Conservation (phyloP, 2,113 vertebrate species). For the Sterrhoptilus dennistouni region DNA sequence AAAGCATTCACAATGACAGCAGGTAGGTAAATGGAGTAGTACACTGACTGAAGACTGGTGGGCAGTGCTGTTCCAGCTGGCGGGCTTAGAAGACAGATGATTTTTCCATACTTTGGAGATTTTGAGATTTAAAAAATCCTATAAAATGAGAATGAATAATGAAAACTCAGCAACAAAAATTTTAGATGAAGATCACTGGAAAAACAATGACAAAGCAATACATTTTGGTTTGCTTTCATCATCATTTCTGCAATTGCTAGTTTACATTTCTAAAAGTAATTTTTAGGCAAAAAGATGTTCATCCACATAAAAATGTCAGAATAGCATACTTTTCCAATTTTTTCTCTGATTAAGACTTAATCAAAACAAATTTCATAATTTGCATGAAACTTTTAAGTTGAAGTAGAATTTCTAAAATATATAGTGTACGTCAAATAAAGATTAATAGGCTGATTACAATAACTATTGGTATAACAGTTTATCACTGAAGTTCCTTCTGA, state of each 20-base stretch:
- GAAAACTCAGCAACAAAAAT: background rate
- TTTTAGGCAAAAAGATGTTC: background rate
- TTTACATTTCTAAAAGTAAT: background rate
- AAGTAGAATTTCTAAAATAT: background rate
- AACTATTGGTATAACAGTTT: background rate
- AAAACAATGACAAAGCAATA: background rate
- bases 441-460: background rate
- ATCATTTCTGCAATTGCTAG: background rate
- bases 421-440: background rate
- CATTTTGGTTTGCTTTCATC: background rate
- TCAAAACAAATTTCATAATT: background rate
- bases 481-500: background rate
- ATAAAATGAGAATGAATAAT: background rate
- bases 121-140: background rate
- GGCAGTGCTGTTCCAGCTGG: background rate
- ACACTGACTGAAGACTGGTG: background rate
- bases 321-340: background rate
- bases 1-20: constrained; percentile 55
- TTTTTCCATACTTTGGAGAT: background rate
- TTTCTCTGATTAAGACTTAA: background rate
- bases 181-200: background rate
- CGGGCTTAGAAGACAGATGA: background rate
- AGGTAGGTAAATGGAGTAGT: constrained; percentile 43
- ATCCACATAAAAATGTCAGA: background rate
- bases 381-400: background rate